phyloP scores from a whole-genome alignment of 2,888 invertebrate genomes.

The Trypoxylon attenuatum region DNA sequence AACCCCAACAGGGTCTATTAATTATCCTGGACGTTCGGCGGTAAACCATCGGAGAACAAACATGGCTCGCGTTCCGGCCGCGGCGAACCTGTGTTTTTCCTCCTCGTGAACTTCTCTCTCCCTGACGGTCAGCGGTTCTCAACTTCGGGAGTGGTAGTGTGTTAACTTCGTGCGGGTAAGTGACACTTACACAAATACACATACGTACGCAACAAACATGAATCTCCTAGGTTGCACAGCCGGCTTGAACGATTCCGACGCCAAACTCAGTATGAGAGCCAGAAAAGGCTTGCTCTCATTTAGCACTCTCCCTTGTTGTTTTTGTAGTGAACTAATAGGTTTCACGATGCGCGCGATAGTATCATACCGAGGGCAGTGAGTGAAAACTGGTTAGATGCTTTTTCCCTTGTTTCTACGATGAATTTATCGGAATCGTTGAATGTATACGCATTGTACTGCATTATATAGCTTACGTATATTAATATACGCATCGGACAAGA shows the following conservation, averaged over 20 bases:
- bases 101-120: slow-evolving; percentile 40
- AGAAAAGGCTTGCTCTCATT: background rate
- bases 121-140: slow-evolving; percentile 61
- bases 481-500: slow-evolving; percentile 39
- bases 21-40: slow-evolving; percentile 21
- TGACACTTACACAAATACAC: too few relatives aligned
- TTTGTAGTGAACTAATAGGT: too few relatives aligned
- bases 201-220: too few relatives aligned
- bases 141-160: slow-evolving; percentile 64
- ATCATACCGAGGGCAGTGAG: too few relatives aligned
- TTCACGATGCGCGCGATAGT: too few relatives aligned
- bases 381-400: too few relatives aligned
- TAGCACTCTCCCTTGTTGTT: background rate
- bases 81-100: slow-evolving; percentile 62
- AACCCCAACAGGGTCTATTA: slow-evolving; percentile 22
- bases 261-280: too few relatives aligned
- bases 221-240: too few relatives aligned
- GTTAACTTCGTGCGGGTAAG: slow-evolving; percentile 34
- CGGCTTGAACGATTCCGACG: too few relatives aligned
- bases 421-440: too few relatives aligned
- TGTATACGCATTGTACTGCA: too few relatives aligned
- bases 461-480: slow-evolving; percentile 26
- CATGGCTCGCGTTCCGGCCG: slow-evolving; percentile 57
- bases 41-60: slow-evolving; percentile 39
- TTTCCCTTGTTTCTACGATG: too few relatives aligned